Evolutionary conservation across 2,797 vertebrate genomes (phyloP).

Genomic region (Cuculus canorus): DNA sequence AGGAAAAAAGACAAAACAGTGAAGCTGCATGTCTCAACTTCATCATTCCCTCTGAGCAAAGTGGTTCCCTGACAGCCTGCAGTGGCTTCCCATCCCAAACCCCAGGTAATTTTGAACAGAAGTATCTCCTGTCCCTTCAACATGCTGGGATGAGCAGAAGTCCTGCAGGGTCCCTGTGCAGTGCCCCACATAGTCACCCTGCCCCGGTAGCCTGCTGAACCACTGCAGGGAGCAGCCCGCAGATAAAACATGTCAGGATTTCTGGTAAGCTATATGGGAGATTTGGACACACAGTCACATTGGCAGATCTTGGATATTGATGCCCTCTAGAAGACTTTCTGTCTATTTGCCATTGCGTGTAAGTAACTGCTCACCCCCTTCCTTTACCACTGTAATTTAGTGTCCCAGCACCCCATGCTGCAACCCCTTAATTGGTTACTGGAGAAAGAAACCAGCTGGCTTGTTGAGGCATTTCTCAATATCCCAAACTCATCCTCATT

Average conservation of each 20-base stretch:
- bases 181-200: neutral
- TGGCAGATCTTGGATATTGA: neutral
- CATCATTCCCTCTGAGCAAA: neutral
- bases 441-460: slow-evolving; percentile 9
- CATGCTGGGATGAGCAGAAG: neutral
- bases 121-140: neutral
- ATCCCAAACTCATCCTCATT: slow-evolving; percentile 11
- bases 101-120: neutral
- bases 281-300: neutral
- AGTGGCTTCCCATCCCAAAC: neutral
- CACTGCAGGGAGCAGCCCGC: neutral
- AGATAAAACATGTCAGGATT: neutral
- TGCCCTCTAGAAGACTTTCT: neutral
- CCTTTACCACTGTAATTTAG: neutral
- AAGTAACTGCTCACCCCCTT: neutral
- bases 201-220: accelerated
- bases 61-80: neutral
- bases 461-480: neutral
- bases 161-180: neutral
- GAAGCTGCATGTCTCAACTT: neutral
- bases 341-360: neutral
- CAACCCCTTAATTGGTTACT: neutral
- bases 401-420: neutral
- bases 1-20: neutral
- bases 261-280: neutral